A percentile compares a stretch with the other conserved stretches of the same genome.
phyloP scores from a whole-genome alignment of 2,888 invertebrate species.

The Chrysopilus asiliformis region DNA sequence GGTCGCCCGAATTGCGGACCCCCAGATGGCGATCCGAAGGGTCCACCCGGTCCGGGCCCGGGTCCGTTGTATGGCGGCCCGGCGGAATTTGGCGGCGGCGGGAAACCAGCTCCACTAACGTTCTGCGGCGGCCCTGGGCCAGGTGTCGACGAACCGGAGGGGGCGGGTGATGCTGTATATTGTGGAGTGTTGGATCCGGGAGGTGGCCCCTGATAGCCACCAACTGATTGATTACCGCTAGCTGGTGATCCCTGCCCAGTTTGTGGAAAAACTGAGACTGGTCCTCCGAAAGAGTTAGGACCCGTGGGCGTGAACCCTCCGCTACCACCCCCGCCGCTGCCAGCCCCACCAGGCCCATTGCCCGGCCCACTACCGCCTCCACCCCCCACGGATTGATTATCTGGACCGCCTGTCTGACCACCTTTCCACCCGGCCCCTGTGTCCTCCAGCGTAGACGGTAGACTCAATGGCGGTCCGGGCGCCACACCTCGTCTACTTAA shows the following conservation, averaged over 20 bases:
- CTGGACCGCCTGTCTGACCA: constrained; percentile 57
- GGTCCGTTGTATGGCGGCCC: constrained; percentile 55
- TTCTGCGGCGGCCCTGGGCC: constrained; percentile 54
- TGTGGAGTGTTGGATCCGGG: constrained; percentile 66
- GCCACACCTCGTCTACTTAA: constrained; percentile 62
- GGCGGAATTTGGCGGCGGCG: constrained; percentile 39
- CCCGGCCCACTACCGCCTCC: constrained; percentile 58
- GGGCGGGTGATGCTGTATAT: constrained; percentile 77
- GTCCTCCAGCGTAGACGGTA: constrained; percentile 63
- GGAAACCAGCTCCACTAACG: constrained; percentile 41
- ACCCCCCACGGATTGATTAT: constrained; percentile 40
- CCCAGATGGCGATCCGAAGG: constrained; percentile 54
- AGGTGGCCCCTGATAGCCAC: constrained; percentile 50
- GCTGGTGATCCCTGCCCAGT: constrained; percentile 64
- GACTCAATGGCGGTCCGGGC: constrained; percentile 44
- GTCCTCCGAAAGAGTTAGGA: constrained; percentile 37
- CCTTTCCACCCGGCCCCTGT: constrained; percentile 68
- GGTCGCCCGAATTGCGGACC: constrained; percentile 50
- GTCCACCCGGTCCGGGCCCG: constrained; percentile 42
- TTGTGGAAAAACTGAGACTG: constrained; percentile 51
- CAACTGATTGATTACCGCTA: constrained; percentile 46
- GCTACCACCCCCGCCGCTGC: constrained; percentile 50
- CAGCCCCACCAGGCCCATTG: constrained; percentile 43
- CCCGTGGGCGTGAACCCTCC: constrained; percentile 42
- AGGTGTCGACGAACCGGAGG: constrained; percentile 69